Evolutionary conservation across 2,113 vertebrate species (phyloP).

Genomic region (Tricholaema leucomelas): DNA sequence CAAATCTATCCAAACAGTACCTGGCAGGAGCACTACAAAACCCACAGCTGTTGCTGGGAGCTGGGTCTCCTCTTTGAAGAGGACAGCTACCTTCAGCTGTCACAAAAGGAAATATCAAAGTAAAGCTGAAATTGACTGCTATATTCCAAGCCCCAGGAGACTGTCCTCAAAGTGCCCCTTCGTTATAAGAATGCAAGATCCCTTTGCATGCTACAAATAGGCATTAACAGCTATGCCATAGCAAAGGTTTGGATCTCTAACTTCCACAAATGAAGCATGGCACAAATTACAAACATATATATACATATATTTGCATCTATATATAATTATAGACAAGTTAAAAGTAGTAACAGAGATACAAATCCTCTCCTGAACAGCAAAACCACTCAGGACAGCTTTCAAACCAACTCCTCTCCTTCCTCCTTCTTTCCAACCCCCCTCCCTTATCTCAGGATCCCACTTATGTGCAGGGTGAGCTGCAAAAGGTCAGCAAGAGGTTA

Average conservation of each 20-base stretch:
- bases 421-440: too few relatives aligned
- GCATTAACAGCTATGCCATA: not conserved
- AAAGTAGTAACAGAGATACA: too few relatives aligned
- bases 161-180: not conserved
- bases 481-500: too few relatives aligned
- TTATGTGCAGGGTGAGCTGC: too few relatives aligned
- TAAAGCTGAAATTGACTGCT: conserved; percentile 37
- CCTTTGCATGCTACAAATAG: not conserved
- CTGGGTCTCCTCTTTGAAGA: conserved; percentile 19
- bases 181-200: not conserved
- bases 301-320: too few relatives aligned
- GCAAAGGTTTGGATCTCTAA: not conserved
- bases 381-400: too few relatives aligned
- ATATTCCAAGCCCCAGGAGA: conserved; percentile 20
- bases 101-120: conserved; percentile 51
- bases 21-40: conserved; percentile 48
- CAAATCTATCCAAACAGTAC: conserved; percentile 33
- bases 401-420: too few relatives aligned
- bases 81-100: conserved; percentile 23
- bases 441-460: too few relatives aligned
- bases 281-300: too few relatives aligned
- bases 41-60: conserved; percentile 57
- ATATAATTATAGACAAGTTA: too few relatives aligned
- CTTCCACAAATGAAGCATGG: too few relatives aligned
- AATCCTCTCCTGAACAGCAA: too few relatives aligned